Conservation (phyloP, 2,113 vertebrate species). For the Nansenia antarctica region DNA sequence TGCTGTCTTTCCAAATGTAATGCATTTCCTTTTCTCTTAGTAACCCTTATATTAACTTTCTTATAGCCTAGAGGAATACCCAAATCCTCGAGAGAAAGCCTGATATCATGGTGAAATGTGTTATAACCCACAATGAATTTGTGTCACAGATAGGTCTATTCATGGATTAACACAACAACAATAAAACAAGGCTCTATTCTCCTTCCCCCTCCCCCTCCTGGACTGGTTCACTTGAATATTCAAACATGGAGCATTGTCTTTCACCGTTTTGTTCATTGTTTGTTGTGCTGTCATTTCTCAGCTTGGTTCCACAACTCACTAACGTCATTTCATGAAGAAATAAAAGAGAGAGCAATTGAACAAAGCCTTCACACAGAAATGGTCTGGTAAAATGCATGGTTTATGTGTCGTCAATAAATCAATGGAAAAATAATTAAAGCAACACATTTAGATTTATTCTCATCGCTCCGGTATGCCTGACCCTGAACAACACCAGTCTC, state of each 20-base stretch:
- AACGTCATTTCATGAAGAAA: conserved; percentile 67
- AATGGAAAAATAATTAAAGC: conserved; percentile 72
- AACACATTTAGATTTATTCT: conserved; percentile 58
- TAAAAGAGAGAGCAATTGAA: conserved; percentile 3
- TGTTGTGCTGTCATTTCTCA: conserved; percentile 69
- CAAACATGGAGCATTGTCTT: conserved; percentile 68
- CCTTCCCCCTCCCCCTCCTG: conserved; percentile 48
- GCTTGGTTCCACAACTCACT: conserved; percentile 68
- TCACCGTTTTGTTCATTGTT: conserved; percentile 75
- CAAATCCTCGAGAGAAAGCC: too few relatives aligned
- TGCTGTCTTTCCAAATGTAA: too few relatives aligned
- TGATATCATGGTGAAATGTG: conserved; percentile 56
- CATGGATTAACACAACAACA: conserved; percentile 66
- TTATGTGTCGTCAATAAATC: conserved; percentile 70
- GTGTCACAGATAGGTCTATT: conserved; percentile 68
- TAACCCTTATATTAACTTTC: too few relatives aligned
- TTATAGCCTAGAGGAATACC: too few relatives aligned
- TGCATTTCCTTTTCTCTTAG: too few relatives aligned
- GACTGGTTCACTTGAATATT: conserved; percentile 70
- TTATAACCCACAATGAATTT: conserved; percentile 67
- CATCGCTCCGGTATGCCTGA: conserved; percentile 30
- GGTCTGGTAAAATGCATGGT: conserved; percentile 16
- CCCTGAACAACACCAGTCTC: conserved; percentile 34
- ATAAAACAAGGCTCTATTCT: conserved; percentile 69
- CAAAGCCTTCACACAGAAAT: not conserved